These are phyloP conservation scores for Lycocerus yunnanus DNA, from an alignment of 2,888 invertebrate species.

Conservation along the genomic window DNA sequence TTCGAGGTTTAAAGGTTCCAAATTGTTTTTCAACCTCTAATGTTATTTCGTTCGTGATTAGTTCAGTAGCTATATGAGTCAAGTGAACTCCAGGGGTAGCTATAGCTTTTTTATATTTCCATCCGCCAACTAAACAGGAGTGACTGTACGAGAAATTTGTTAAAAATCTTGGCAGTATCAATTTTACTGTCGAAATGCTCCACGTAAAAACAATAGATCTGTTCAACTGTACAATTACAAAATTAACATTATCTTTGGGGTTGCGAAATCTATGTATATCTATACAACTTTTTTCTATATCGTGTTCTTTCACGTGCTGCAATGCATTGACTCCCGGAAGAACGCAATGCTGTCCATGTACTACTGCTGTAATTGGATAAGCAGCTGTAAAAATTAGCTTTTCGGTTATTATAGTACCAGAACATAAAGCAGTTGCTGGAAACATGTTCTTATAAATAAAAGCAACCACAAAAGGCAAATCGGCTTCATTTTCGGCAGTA, in stretches of 20 bases:
- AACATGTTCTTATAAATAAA: slow-evolving; percentile 1
- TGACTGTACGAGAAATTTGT: not conserved
- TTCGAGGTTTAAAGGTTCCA: not conserved
- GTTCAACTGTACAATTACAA: not conserved
- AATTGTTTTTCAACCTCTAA: not conserved
- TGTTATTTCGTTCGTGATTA: not conserved
- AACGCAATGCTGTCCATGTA: not conserved
- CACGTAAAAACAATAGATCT: not conserved
- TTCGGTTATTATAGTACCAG: slow-evolving; percentile 2
- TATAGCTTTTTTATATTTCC: not conserved
- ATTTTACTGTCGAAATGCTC: not conserved
- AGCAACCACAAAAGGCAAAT: not conserved
- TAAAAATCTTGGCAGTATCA: not conserved
- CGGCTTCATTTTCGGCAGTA: not conserved
- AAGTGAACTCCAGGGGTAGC: not conserved
- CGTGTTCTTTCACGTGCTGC: not conserved
- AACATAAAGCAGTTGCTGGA: slow-evolving; percentile 2
- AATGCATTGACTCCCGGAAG: not conserved
- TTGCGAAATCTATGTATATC: not conserved
- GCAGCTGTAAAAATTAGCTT: not conserved
- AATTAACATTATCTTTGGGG: not conserved
- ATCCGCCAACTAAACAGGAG: not conserved
- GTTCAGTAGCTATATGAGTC: not conserved
- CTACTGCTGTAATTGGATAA: not conserved
- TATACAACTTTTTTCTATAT: not conserved